These are phyloP conservation scores for Zaprionus bogoriensis DNA, from an alignment of 2,888 invertebrate genomes.

Conservation along the genomic window DNA sequence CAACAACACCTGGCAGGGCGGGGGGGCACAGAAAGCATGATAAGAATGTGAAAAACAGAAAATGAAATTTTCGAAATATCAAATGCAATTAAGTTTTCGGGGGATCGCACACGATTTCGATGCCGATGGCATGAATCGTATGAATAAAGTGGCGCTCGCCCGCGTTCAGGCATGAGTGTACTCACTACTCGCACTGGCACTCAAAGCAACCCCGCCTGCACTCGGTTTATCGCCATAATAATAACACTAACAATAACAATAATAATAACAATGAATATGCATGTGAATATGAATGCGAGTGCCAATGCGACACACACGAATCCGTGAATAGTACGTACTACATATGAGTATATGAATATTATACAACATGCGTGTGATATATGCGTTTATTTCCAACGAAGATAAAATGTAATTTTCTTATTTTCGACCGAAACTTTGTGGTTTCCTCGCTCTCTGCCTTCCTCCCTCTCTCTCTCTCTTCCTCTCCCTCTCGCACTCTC, in stretches of 20 bases:
- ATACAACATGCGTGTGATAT: slow-evolving; percentile 31
- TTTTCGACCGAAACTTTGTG: slow-evolving; percentile 28
- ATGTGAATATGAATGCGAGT: not conserved
- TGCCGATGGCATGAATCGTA: slow-evolving; percentile 15
- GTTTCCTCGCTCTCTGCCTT: slow-evolving; percentile 11
- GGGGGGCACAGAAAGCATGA: slow-evolving; percentile 43
- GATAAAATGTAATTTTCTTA: slow-evolving; percentile 22
- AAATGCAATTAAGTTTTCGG: slow-evolving; percentile 10
- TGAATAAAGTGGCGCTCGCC: slow-evolving; percentile 25
- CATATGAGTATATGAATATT: slow-evolving; percentile 20
- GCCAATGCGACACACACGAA: not conserved
- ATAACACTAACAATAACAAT: slow-evolving; percentile 4
- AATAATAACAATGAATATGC: not conserved
- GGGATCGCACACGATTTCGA: slow-evolving; percentile 43
- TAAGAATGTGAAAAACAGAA: slow-evolving; percentile 50
- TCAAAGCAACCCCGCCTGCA: too few species aligned
- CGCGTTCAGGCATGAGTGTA: slow-evolving; percentile 12
- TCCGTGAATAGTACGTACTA: too few species aligned
- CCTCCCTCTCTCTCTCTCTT: not conserved
- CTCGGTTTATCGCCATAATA: slow-evolving; percentile 3
- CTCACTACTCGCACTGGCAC: slow-evolving; percentile 4
- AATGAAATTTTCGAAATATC: slow-evolving; percentile 46
- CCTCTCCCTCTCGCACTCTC: too few species aligned
- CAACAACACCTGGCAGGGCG: not conserved
- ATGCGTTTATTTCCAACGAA: slow-evolving; percentile 32